phyloP scores from a whole-genome alignment of 2,113 vertebrate genomes.

The Irena cyanogastra region DNA sequence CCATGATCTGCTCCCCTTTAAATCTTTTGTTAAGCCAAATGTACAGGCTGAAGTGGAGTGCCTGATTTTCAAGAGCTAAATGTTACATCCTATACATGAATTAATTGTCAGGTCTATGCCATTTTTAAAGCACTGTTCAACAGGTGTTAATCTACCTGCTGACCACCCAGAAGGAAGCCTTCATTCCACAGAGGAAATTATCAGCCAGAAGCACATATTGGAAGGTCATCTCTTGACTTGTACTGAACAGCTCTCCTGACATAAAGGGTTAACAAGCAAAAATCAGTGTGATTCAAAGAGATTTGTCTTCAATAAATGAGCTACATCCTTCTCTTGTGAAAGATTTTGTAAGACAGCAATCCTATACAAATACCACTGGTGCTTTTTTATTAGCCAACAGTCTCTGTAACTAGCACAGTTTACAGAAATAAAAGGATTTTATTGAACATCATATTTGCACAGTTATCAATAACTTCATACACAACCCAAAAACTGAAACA shows the following conservation, averaged over 20 bases:
- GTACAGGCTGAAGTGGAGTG: background rate
- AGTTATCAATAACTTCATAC: background rate
- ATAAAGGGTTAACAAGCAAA: slow-evolving; percentile 43
- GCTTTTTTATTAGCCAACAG: background rate
- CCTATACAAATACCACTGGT: background rate
- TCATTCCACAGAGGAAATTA: background rate
- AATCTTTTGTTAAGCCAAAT: background rate
- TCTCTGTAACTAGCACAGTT: background rate
- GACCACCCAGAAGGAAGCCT: background rate
- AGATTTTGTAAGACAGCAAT: background rate
- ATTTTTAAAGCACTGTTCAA: background rate
- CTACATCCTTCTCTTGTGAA: background rate
- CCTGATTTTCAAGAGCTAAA: slow-evolving; percentile 5
- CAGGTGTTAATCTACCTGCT: background rate
- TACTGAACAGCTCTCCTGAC: background rate
- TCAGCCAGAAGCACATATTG: background rate
- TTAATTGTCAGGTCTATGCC: background rate
- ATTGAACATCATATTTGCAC: background rate
- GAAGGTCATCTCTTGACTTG: slow-evolving; percentile 9
- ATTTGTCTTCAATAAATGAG: background rate
- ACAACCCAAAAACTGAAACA: background rate
- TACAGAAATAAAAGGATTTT: slow-evolving; percentile 16
- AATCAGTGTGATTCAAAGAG: background rate
- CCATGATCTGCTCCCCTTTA: background rate
- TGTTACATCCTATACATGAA: background rate